Evolutionary conservation across 2,888 invertebrate genomes (phyloP), one percentile per base, ranked within the genome.

Genomic region (Hyalella azteca): DNA sequence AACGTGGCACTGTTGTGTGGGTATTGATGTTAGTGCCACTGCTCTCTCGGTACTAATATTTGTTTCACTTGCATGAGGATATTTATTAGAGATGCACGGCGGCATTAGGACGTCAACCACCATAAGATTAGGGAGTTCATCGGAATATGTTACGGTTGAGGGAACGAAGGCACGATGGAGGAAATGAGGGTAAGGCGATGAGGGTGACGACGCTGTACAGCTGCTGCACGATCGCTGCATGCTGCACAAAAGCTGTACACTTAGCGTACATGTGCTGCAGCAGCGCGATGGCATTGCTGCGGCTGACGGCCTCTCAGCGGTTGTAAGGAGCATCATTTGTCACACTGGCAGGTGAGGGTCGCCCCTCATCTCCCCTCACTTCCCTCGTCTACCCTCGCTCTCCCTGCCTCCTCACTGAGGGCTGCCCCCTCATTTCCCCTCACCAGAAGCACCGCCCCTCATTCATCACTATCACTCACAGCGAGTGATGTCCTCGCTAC

Each of bases 271-370:
- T 66, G 66, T 32, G 36, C 29, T 36, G 66, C 66, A n/a, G 32
- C 66, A 11, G 66, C 66, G 39, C 66, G 7, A 13, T 66, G 19
- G 36, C 19, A 36, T 36, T 54, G 54, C 54, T 3, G 22, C 54
- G 54, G 54, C 22, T 29, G 29, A 29, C 54, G 29, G 54, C 54
- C n/a, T 26, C 54, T 54, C 54, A 54, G 26, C 54, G 29, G 26
- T 54, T 66, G 66, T 66, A 66, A 66, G 36, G 66, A 66, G 36
- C 66, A 66, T 66, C 36, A 66, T 66, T 66, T 36, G 39, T 66
- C 66, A 66, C 11, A 15, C 7, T 66, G 66, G 66, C 66, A 66
- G 66, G 66, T 66, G 66, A 36, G 45, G 15, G 45, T n/a, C n/a
- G n/a, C 54, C 54, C 54, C 50, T 54, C 54, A 22, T 29, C 11